Percentiles rank a stretch among this genome's conserved stretches.
Conservation (phyloP, 2,888 invertebrate genomes). For the Yponomeuta sedellus region DNA sequence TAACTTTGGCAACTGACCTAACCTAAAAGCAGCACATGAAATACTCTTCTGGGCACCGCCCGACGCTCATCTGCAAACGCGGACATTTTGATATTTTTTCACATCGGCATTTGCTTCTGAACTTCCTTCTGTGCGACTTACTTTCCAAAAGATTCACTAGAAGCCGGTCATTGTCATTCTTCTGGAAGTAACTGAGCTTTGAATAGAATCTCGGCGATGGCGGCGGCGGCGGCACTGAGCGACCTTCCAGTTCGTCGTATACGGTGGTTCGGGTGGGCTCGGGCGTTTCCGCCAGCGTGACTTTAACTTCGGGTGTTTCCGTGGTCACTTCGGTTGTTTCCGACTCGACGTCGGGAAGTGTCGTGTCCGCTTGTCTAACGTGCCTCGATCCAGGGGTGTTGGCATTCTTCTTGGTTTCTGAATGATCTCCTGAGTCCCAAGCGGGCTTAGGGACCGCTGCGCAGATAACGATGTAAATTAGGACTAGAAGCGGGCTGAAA, state of each 20-base stretch:
- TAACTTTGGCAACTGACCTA: background rate
- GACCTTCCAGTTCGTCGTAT: conserved; percentile 24
- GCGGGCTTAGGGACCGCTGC: no score
- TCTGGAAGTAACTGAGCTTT: conserved; percentile 52
- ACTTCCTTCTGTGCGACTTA: conserved; percentile 39
- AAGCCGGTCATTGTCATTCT: conserved; percentile 30
- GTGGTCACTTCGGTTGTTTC: conserved; percentile 29
- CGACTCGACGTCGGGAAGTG: conserved; percentile 22
- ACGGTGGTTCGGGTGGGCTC: conserved; percentile 25
- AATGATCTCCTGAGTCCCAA: background rate
- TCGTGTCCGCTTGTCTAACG: conserved; percentile 8
- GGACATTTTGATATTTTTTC: conserved; percentile 69
- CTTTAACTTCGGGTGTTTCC: conserved; percentile 18
- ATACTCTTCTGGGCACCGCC: conserved; percentile 64
- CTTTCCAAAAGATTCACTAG: conserved; percentile 33
- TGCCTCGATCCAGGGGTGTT: conserved; percentile 22
- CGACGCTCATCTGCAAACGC: conserved; percentile 63
- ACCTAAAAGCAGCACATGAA: conserved; percentile 64
- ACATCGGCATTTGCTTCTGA: conserved; percentile 59
- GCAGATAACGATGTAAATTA: no score
- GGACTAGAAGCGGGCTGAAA: no score
- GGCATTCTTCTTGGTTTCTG: background rate
- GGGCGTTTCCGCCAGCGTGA: conserved; percentile 19
- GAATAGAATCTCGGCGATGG: conserved; percentile 38
- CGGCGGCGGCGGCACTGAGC: conserved; percentile 24